Evolutionary conservation across 2,888 invertebrate genomes (phyloP).

Genomic region (Perizoma affinitatum): DNA sequence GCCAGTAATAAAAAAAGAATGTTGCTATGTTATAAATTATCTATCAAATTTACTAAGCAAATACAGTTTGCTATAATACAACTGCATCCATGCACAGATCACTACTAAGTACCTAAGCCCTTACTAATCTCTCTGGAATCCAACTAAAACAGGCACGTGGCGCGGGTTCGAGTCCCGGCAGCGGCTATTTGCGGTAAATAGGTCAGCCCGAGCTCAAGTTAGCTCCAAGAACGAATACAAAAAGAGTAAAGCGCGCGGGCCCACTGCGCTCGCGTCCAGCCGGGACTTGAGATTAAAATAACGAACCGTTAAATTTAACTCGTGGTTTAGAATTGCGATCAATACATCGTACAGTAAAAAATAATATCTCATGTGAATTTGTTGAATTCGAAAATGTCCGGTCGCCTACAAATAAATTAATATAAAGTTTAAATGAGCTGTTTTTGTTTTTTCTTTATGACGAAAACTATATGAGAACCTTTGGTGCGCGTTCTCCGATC

Average conservation of each 20-base stretch:
- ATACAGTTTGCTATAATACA: constrained; percentile 7
- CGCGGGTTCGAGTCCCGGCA: constrained; percentile 65
- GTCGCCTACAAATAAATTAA: too few relatives aligned
- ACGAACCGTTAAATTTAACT: constrained; percentile 4
- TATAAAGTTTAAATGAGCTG: too few relatives aligned
- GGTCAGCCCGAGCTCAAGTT: constrained; percentile 80
- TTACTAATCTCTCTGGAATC: constrained; percentile 38
- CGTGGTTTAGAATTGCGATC: neutral
- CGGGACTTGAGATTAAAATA: constrained; percentile 3
- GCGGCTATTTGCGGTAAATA: constrained; percentile 79
- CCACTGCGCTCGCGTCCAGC: constrained; percentile 37
- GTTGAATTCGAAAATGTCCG: too few relatives aligned
- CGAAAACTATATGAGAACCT: too few relatives aligned
- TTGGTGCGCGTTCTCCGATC: too few relatives aligned
- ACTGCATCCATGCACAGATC: constrained; percentile 11
- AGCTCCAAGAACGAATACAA: constrained; percentile 82
- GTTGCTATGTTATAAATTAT: too few relatives aligned
- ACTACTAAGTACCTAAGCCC: constrained; percentile 23
- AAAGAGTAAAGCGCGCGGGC: constrained; percentile 76
- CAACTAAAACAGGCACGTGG: constrained; percentile 59
- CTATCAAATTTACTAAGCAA: too few relatives aligned
- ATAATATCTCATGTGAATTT: too few relatives aligned
- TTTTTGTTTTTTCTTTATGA: too few relatives aligned
- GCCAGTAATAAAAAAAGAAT: too few relatives aligned
- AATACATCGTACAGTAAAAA: too few relatives aligned